Conservation (phyloP, 1,140 invertebrate genomes). For the Mactra quadrangularis region DNA sequence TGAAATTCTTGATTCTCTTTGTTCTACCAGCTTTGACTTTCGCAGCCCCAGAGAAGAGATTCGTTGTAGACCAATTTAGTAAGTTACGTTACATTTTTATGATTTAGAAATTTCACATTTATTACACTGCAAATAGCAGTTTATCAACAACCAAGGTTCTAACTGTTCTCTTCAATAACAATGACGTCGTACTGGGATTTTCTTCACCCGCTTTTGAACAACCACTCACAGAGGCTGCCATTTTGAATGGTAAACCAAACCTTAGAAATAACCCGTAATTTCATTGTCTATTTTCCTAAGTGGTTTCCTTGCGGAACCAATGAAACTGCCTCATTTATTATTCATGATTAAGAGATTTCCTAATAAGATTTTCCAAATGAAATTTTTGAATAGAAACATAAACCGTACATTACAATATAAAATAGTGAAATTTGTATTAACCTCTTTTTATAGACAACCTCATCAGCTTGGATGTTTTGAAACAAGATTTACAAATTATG, state of each 20-base stretch:
- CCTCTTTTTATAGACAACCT: no score
- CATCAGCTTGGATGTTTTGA: neutral
- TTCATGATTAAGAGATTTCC: no score
- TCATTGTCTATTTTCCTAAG: constrained; percentile 11
- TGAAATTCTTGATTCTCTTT: neutral
- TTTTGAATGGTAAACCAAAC: no score
- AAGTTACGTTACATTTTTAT: neutral
- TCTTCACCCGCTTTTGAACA: no score
- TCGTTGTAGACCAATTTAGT: neutral
- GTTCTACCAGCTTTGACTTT: neutral
- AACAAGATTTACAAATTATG: constrained; percentile 15
- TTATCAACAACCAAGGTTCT: neutral
- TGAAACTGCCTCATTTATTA: no score
- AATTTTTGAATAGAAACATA: neutral
- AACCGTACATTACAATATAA: no score
- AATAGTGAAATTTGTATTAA: no score
- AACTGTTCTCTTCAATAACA: neutral
- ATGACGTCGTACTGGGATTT: no score
- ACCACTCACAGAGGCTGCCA: no score
- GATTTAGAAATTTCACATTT: neutral
- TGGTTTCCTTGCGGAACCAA: no score
- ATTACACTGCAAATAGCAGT: neutral
- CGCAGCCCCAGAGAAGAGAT: constrained; percentile 13
- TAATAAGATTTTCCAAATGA: constrained; percentile 24
- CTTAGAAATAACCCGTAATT: neutral